Evolutionary conservation across 2,113 vertebrate genomes (phyloP), one percentile per base, ranked within the genome.

Genomic region (Elgaria multicarinata): DNA sequence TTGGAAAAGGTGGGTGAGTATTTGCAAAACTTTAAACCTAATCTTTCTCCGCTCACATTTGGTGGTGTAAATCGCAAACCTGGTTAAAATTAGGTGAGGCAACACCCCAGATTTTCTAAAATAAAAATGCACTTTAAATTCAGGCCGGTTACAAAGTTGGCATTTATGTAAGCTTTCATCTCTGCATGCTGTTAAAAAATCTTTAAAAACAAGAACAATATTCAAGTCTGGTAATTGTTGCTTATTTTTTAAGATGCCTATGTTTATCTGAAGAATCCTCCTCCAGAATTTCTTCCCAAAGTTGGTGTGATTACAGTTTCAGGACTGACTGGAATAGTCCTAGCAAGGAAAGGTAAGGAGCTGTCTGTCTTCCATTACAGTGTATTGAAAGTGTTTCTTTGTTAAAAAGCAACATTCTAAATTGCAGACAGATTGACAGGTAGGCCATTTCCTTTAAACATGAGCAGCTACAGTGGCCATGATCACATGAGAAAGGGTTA

Each of bases 261-360:
- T 87, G 92, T 97, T 93, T 99, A 98, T 96, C 94, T 99, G 93
- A 98, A 97, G 97, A 98, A 98, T 91, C 98, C 98, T 5, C 98
- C 98, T 7, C 96, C 96, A 83, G 98, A 98, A 22, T 99, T 99
- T 91, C 91, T 99, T 69, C 98, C 98, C 62, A 98, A 97, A 95
- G 90, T 97, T 7, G 95, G 97, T 76, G 95, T 98, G 36, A 97
- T 99, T 95, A 96, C 97, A 0, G 88, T 98, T 95, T 98, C 98
- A 46, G 98, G 98, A 90, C 94, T 99, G 86, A 95, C 97, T 55
- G 98, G 98, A n/a, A 78, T 98, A 76, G 89, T 98, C 88, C 93
- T 98, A 93, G 96, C 98, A 69, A 97, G 97, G 86, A 98, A 97
- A 98, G 98, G 98, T 99, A 97, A 62, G 91, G 0, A 12, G 0